Percentiles rank a stretch among this genome's conserved stretches.
phyloP scores from a whole-genome alignment of 1,140 invertebrate genomes.

The Agrypnia vestita region DNA sequence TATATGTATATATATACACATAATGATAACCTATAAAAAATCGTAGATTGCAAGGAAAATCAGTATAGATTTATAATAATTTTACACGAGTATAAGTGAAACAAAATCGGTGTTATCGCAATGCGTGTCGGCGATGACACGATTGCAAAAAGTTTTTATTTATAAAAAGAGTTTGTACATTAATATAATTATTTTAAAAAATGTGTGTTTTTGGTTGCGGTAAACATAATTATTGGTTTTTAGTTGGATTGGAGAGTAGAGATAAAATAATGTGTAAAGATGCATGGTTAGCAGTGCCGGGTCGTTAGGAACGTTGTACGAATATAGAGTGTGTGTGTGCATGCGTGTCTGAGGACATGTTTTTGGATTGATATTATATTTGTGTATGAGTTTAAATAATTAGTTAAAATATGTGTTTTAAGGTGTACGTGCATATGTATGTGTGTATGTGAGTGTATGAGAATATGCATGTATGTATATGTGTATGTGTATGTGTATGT shows the following conservation, averaged over 20 bases:
- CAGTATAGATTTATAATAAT: no score
- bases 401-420: not conserved
- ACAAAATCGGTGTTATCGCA: not conserved
- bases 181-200: not conserved
- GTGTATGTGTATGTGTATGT: constrained; percentile 6
- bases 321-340: not conserved
- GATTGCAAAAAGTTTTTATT: constrained; percentile 16
- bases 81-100: no score
- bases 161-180: constrained; percentile 22
- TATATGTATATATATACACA: no score
- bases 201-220: not conserved
- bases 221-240: no score
- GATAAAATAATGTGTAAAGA: no score
- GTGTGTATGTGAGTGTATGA: constrained; percentile 15
- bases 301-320: not conserved
- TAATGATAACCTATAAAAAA: no score
- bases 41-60: no score
- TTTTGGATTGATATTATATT: not conserved
- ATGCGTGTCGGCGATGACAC: not conserved
- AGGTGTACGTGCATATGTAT: not conserved
- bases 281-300: no score
- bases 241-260: no score
- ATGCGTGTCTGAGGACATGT: not conserved
- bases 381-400: not conserved
- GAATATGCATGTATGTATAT: not conserved